Evolutionary conservation across 2,888 invertebrate species (phyloP).

Genomic region (Saturnia japonica): DNA sequence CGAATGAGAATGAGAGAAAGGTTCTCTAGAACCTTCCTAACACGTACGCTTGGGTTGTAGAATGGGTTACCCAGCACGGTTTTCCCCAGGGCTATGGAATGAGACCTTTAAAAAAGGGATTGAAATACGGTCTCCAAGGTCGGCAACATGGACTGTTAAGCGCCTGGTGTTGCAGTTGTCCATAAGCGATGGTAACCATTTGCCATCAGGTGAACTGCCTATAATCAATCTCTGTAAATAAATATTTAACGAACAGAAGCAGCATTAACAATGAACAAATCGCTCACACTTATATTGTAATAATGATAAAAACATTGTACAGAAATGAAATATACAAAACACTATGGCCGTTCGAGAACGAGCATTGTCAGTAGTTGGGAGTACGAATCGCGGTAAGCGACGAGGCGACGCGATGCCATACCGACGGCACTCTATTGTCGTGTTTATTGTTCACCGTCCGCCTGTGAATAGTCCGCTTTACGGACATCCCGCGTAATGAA

Average conservation of each 20-base stretch:
- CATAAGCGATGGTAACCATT: no score
- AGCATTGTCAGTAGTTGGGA: constrained; percentile 23
- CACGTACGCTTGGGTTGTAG: no score
- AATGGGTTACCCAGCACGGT: no score
- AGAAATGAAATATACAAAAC: background rate
- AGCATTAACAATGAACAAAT: background rate
- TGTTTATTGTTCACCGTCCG: constrained; percentile 24
- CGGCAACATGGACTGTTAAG: no score
- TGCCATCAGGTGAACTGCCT: no score
- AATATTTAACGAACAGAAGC: background rate
- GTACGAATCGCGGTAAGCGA: constrained; percentile 39
- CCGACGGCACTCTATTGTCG: constrained; percentile 19
- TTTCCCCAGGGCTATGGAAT: no score
- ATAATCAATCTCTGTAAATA: background rate
- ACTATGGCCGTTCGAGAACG: background rate
- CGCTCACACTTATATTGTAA: background rate
- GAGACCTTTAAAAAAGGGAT: no score
- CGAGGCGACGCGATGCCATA: constrained; percentile 30
- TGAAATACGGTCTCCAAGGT: no score
- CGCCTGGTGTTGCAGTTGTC: no score
- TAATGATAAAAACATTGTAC: background rate
- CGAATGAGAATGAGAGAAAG: no score
- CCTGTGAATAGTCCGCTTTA: constrained; percentile 35
- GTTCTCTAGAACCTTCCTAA: no score
- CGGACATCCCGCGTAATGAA: constrained; percentile 40